Conservation (phyloP, 1,140 invertebrate genomes). For the Euwallacea fornicatus region DNA sequence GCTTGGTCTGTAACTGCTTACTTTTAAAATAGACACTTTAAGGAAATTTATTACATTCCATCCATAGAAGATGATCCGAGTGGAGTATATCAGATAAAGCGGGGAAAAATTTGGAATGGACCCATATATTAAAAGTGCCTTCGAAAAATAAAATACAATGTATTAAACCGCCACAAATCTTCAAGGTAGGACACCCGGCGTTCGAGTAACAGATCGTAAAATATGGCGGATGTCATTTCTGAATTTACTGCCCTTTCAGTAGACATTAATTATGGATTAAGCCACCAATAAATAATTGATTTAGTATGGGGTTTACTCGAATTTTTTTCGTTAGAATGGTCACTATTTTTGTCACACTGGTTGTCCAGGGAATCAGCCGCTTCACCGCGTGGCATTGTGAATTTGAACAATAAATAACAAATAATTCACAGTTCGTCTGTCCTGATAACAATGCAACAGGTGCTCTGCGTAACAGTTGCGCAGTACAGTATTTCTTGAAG, state of each 20-base stretch:
- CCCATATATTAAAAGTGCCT: slow-evolving; percentile 36
- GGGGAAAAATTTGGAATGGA: slow-evolving; percentile 26
- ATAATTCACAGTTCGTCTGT: too few relatives aligned
- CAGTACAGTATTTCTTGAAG: too few relatives aligned
- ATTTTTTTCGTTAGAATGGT: background rate
- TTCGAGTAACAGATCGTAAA: slow-evolving; percentile 38
- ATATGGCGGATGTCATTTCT: slow-evolving; percentile 32
- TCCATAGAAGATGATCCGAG: slow-evolving; percentile 17
- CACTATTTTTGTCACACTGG: too few relatives aligned
- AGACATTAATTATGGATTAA: slow-evolving; percentile 32
- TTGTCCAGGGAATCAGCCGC: too few relatives aligned
- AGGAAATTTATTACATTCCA: slow-evolving; percentile 21
- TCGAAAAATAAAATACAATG: slow-evolving; percentile 37
- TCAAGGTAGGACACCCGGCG: slow-evolving; percentile 32
- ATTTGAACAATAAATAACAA: too few relatives aligned
- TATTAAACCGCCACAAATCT: slow-evolving; percentile 38
- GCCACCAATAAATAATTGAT: slow-evolving; percentile 31
- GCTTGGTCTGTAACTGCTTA: too few relatives aligned
- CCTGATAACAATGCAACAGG: too few relatives aligned
- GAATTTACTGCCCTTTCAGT: slow-evolving; percentile 33
- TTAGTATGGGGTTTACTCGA: slow-evolving; percentile 10
- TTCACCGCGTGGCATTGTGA: too few relatives aligned
- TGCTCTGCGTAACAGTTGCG: too few relatives aligned
- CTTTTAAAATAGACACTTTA: slow-evolving; percentile 17
- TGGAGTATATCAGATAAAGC: slow-evolving; percentile 26